A percentile compares a stretch with the other conserved stretches of the same genome.
These are phyloP conservation scores for Melanerpes aurifrons DNA, from an alignment of 2,113 vertebrate genomes.

Conservation along the genomic window DNA sequence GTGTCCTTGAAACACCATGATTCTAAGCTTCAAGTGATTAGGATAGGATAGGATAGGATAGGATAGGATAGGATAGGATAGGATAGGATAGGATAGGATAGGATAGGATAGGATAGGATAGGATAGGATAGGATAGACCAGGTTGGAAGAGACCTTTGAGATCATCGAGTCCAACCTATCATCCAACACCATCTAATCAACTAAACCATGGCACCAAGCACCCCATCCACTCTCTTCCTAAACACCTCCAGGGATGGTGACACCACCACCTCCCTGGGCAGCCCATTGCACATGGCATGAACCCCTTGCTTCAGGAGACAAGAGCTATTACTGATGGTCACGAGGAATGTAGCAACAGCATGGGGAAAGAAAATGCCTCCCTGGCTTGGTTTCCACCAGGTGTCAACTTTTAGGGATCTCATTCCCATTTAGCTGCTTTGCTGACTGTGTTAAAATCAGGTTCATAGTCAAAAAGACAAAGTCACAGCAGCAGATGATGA, in stretches of 20 bases:
- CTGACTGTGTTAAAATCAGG: background rate
- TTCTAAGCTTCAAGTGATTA: background rate
- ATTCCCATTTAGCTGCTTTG: constrained; percentile 19
- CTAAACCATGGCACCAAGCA: no score
- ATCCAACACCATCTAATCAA: no score
- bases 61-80: no score
- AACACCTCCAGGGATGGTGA: no score
- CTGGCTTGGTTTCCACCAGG: constrained; percentile 36
- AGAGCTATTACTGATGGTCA: constrained; percentile 44
- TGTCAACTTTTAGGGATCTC: constrained; percentile 24
- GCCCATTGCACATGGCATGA: background rate
- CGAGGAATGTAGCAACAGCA: constrained; percentile 32
- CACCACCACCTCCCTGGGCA: no score
- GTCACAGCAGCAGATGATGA: background rate
- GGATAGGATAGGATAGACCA: no score
- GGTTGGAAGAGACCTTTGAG: no score
- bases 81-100: no score
- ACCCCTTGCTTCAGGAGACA: constrained; percentile 18
- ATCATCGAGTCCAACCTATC: no score
- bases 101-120: no score
- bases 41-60: no score
- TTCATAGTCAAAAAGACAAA: background rate
- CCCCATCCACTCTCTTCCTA: no score
- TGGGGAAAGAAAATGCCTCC: background rate
- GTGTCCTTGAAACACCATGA: background rate